Base-by-base conservation (phyloP, 30 jellyfish, hydroid and myxozoan species). In the Aurelia sp. region DNA sequence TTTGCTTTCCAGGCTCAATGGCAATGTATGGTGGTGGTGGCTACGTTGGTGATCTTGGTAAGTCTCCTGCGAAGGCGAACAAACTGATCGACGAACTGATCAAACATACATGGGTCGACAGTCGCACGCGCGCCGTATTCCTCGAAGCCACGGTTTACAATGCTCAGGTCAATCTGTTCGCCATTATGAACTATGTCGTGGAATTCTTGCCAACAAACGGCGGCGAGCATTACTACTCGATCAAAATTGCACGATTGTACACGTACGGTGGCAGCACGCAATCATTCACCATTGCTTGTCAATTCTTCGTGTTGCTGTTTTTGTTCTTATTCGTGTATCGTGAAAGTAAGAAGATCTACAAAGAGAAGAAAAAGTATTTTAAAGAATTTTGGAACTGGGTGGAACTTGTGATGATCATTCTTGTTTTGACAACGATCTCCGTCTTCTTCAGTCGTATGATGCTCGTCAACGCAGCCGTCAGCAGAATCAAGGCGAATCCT, bases 11-110 rank as follows among this genome's bases (percentile, higher is more conserved):
- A 95, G 99, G 99, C 33, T 59, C 52, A 4, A 84, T 95, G 90
- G 96, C 97, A 19, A 13, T 97, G 21, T 95, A 95, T 40, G 58
- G 83, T 48, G 99, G 99, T 58, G 99, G 99, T 13, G 99, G 99
- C 3, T 95, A 85, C 64, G 91, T 86, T 48, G 99, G 96, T 9
- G 98, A 95, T 62, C 83, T 95, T 48, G 99, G 98, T 52, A 85
- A 89, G 77, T 80, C 75, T 76, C 98, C 97, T 2, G 64, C 84
- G n/a, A 73, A 82, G 51, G 63, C 98, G 8, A 79, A 89, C 69
- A 77, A 86, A 73, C 30, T 90, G 13, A 80, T 95, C 66, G 79
- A 81, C 52, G 92, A 85, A 16, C 86, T 95, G 22, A 66, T 48
- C 7, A 66, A 74, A 66, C 13, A 82, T 72, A 58, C 73, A 1